phyloP scores from a whole-genome alignment of 2,888 invertebrate species.

The Caenorhabditis becei region DNA sequence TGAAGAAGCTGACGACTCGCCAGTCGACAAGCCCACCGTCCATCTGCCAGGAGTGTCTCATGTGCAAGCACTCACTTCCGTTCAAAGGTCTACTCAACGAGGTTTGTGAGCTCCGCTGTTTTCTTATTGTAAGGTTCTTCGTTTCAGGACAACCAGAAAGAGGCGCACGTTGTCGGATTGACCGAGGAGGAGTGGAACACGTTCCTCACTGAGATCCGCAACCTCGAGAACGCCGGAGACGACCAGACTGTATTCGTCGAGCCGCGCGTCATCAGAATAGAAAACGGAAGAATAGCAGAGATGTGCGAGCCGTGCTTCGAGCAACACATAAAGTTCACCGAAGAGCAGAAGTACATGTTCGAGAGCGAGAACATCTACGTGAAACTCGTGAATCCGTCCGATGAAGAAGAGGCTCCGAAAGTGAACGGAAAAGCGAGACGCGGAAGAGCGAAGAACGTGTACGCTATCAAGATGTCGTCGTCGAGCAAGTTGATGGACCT shows the following conservation, averaged over 20 bases:
- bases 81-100: conserved; percentile 43
- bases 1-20: conserved; percentile 45
- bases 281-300: conserved; percentile 46
- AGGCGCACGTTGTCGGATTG: conserved; percentile 58
- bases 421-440: conserved; percentile 45
- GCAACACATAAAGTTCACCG: conserved; percentile 40
- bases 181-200: conserved; percentile 64
- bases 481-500: conserved; percentile 70
- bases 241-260: conserved; percentile 10
- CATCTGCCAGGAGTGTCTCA: conserved; percentile 63
- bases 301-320: conserved; percentile 65
- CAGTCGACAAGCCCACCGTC: conserved; percentile 48
- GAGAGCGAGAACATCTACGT: conserved; percentile 72
- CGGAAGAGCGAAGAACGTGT: conserved; percentile 46
- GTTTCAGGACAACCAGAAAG: conserved; percentile 35
- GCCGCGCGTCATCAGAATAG: conserved; percentile 15
- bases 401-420: conserved; percentile 42
- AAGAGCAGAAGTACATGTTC: conserved; percentile 58
- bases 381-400: conserved; percentile 68
- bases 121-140: background rate
- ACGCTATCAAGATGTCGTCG: conserved; percentile 66
- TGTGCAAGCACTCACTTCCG: conserved; percentile 61
- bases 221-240: conserved; percentile 40
- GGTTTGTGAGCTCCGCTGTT: background rate
- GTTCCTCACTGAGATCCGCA: conserved; percentile 42